Percentiles rank a stretch among this genome's conserved stretches.
Conservation (phyloP, 2,113 vertebrate genomes). For the Caretta caretta region DNA sequence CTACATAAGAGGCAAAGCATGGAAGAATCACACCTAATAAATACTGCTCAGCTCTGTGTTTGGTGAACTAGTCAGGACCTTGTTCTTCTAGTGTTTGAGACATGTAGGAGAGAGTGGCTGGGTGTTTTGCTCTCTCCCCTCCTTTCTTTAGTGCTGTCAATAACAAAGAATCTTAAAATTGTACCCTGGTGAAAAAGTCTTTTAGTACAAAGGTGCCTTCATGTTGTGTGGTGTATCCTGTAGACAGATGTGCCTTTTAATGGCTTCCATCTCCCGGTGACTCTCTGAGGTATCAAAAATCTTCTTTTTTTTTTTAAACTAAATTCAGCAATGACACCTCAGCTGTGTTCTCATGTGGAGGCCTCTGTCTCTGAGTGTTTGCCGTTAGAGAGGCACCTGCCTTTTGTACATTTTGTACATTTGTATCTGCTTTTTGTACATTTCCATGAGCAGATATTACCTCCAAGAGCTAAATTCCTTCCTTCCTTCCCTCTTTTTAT, state of each 20-base stretch:
- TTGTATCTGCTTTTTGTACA: neutral
- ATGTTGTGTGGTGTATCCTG: neutral
- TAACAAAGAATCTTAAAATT: neutral
- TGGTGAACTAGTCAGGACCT: neutral
- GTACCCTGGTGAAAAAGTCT: neutral
- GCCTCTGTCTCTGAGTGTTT: neutral
- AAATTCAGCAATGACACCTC: neutral
- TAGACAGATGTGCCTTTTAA: neutral
- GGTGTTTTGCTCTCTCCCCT: neutral
- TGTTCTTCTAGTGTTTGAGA: neutral
- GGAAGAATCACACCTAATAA: fast-evolving
- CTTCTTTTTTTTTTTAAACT: neutral
- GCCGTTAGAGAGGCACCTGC: neutral
- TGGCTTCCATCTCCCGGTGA: neutral
- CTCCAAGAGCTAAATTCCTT: neutral
- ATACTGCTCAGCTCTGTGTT: neutral
- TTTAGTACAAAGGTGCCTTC: constrained; percentile 3
- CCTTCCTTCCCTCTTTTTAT: neutral
- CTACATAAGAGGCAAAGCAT: fast-evolving
- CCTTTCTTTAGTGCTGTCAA: neutral
- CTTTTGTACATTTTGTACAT: neutral
- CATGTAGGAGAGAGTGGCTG: neutral
- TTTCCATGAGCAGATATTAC: neutral
- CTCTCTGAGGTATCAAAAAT: neutral
- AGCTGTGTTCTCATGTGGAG: neutral